Evolutionary conservation across 2,797 vertebrate genomes (phyloP).

Genomic region (Austrolebias charrua): DNA sequence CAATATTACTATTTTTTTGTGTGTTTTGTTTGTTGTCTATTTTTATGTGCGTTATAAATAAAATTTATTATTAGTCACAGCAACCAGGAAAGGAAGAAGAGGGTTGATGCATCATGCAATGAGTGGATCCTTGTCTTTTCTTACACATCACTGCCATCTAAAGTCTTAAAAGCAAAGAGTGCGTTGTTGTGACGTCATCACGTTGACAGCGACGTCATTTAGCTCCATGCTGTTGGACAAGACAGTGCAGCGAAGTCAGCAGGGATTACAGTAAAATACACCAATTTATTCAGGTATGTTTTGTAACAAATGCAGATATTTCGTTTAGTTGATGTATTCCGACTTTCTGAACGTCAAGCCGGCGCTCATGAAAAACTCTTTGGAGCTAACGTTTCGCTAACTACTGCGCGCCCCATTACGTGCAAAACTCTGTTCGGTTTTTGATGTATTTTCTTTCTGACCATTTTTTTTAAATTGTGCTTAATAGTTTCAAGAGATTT

Average conservation of each 20-base stretch:
- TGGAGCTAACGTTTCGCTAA: constrained; percentile 28
- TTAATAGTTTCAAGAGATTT: neutral
- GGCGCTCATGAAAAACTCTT: neutral
- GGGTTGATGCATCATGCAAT: no score
- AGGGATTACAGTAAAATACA: accelerated
- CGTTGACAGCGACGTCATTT: constrained; percentile 16
- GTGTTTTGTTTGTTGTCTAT: no score
- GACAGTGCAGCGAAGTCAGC: constrained; percentile 14
- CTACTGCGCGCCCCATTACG: constrained; percentile 6
- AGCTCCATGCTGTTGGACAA: constrained; percentile 7
- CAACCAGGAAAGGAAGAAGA: no score
- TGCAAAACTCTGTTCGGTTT: neutral
- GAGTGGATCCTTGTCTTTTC: no score
- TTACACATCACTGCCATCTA: no score
- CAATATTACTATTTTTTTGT: no score
- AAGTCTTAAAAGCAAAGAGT: no score
- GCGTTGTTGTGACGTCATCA: no score
- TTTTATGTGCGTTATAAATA: no score
- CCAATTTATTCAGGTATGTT: neutral
- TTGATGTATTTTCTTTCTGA: neutral
- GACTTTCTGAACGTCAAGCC: neutral
- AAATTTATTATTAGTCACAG: no score
- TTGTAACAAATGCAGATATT: accelerated
- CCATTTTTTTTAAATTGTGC: neutral
- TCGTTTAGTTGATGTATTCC: no score